These are phyloP conservation scores for Noctua janthe DNA, from an alignment of 2,888 invertebrate species.

Conservation along the genomic window DNA sequence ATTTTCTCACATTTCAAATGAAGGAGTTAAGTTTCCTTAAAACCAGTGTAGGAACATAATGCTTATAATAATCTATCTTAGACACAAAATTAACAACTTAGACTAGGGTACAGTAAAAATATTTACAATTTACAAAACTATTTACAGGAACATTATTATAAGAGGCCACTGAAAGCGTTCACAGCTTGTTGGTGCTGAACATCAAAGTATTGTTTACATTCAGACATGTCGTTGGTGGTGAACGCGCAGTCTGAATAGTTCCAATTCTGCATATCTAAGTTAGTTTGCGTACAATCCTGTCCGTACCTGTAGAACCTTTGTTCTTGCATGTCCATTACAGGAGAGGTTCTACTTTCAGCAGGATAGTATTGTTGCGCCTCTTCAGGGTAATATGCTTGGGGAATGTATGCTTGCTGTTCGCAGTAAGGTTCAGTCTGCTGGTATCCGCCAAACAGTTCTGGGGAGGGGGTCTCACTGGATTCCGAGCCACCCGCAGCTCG, in stretches of 20 bases:
- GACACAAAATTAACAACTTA: slow-evolving; percentile 66
- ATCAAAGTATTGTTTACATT: slow-evolving; percentile 84
- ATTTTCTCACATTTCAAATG: slow-evolving; percentile 75
- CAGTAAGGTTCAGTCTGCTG: slow-evolving; percentile 85
- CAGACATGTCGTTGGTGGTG: slow-evolving; percentile 75
- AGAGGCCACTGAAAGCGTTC: slow-evolving; percentile 82
- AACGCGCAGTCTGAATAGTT: slow-evolving; percentile 84
- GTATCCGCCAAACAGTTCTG: slow-evolving; percentile 88
- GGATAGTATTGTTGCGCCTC: slow-evolving; percentile 86
- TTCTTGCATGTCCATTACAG: slow-evolving; percentile 80
- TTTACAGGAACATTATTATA: slow-evolving; percentile 79
- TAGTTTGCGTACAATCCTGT: slow-evolving; percentile 81
- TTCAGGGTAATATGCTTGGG: slow-evolving; percentile 85
- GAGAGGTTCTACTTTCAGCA: slow-evolving; percentile 82
- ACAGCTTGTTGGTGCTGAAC: slow-evolving; percentile 78
- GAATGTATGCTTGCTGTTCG: slow-evolving; percentile 82
- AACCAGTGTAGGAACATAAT: slow-evolving; percentile 77
- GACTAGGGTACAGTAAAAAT: slow-evolving; percentile 50
- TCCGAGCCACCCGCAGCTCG: slow-evolving; percentile 85
- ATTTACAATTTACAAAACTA: slow-evolving; percentile 79
- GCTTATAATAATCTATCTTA: slow-evolving; percentile 63
- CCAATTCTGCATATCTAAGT: slow-evolving; percentile 82
- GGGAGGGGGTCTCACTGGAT: slow-evolving; percentile 90
- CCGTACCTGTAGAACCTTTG: slow-evolving; percentile 84
- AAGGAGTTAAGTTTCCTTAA: slow-evolving; percentile 67